Evolutionary conservation across 2,113 vertebrate genomes (phyloP).

Genomic region (Thymallus thymallus): DNA sequence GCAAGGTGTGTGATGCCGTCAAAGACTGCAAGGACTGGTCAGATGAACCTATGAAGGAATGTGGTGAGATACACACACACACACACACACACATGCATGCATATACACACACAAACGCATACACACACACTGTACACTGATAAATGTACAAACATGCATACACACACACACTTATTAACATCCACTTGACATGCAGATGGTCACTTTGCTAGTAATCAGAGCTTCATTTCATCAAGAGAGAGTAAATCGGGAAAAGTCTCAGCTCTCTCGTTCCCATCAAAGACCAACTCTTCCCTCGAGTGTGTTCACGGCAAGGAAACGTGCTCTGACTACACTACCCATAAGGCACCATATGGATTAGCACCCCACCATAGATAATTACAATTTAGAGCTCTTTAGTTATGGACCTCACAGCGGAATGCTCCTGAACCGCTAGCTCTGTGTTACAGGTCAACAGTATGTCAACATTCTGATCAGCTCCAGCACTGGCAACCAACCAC

Average conservation of each 20-base stretch:
- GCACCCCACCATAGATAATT: constrained; percentile 46
- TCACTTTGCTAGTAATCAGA: constrained; percentile 29
- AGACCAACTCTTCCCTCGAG: constrained; percentile 46
- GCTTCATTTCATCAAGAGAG: constrained; percentile 57
- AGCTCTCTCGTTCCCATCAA: constrained; percentile 60
- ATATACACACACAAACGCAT: background rate
- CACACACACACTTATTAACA: constrained; percentile 7
- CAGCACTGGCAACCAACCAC: background rate
- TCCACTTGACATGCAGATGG: constrained; percentile 38
- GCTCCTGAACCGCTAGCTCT: background rate
- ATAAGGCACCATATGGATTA: constrained; percentile 39
- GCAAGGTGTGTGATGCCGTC: constrained; percentile 90
- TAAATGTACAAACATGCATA: background rate
- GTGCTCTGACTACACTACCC: constrained; percentile 51
- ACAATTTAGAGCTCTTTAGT: constrained; percentile 41
- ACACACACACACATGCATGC: background rate
- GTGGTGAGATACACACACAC: background rate
- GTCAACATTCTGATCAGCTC: background rate
- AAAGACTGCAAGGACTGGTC: constrained; percentile 97
- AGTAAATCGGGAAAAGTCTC: constrained; percentile 46
- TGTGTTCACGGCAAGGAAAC: constrained; percentile 37
- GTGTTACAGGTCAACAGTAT: background rate
- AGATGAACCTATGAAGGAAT: constrained; percentile 90
- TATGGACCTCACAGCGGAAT: constrained; percentile 32
- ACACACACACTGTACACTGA: constrained; percentile 10